phyloP scores from a whole-genome alignment of 2,113 vertebrate species.

The Suncus etruscus region DNA sequence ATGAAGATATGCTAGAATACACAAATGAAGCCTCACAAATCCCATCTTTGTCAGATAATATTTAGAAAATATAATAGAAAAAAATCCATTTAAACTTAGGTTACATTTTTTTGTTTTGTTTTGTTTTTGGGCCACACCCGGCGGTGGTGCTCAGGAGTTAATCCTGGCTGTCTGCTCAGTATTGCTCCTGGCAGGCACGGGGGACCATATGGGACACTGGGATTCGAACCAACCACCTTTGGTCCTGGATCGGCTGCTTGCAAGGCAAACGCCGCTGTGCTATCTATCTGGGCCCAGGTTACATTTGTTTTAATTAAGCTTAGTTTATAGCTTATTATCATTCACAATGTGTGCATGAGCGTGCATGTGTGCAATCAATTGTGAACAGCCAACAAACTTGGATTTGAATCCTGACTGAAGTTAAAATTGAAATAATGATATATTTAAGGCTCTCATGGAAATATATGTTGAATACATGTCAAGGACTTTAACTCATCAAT shows the following conservation, averaged over 20 bases:
- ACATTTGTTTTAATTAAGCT: slow-evolving; percentile 28
- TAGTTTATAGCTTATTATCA: background rate
- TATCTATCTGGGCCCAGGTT: background rate
- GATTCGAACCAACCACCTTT: too few species aligned
- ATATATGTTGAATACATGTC: slow-evolving; percentile 38
- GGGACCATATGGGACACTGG: too few species aligned
- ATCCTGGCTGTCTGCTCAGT: too few species aligned
- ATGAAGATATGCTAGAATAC: fast-evolving
- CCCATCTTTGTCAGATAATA: background rate
- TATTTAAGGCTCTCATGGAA: slow-evolving; percentile 47
- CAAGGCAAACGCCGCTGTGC: too few species aligned
- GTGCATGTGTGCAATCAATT: background rate
- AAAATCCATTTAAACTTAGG: background rate
- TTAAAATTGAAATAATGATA: slow-evolving; percentile 45
- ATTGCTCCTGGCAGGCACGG: too few species aligned
- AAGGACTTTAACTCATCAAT: slow-evolving; percentile 45
- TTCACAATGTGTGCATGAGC: background rate
- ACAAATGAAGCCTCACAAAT: background rate
- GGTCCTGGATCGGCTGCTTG: too few species aligned
- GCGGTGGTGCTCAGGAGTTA: too few species aligned
- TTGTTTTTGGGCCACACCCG: too few species aligned
- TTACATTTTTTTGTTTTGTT: slow-evolving; percentile 37
- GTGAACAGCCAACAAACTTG: slow-evolving; percentile 43
- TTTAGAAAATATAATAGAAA: background rate
- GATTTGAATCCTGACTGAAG: slow-evolving; percentile 45